Percentiles rank a stretch among this genome's conserved stretches.
Conservation (phyloP, 2,888 invertebrate species). For the Idaea aversata region DNA sequence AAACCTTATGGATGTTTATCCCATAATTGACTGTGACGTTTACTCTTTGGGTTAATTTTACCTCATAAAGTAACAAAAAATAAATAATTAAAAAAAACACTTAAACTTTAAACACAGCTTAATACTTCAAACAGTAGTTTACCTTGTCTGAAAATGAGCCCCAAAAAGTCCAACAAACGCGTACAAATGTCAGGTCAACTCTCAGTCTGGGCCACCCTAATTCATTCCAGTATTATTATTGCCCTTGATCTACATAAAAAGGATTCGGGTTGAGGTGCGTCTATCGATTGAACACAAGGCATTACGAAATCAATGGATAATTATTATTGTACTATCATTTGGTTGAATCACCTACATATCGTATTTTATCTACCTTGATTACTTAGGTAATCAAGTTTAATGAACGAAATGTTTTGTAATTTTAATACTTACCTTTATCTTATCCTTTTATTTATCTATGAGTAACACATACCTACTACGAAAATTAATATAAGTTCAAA, state of each 20-base stretch:
- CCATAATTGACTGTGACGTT: not conserved
- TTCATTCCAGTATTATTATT: not conserved
- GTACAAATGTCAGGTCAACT: no score
- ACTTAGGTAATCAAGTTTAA: not conserved
- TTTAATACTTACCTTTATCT: not conserved
- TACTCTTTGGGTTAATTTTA: not conserved
- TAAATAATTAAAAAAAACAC: no score
- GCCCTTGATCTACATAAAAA: not conserved
- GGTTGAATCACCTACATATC: not conserved
- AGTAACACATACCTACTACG: not conserved
- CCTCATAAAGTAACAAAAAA: no score
- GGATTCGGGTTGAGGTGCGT: not conserved
- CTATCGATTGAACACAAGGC: not conserved
- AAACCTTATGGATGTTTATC: not conserved
- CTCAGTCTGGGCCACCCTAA: no score
- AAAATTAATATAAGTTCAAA: not conserved
- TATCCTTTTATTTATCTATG: not conserved
- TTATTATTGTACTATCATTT: not conserved
- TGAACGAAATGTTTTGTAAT: not conserved
- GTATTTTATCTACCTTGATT: not conserved
- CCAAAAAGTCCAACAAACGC: no score
- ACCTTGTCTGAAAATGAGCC: no score
- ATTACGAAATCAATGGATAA: conserved; percentile 1
- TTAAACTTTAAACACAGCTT: no score
- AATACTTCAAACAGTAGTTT: no score